Evolutionary conservation across 2,113 vertebrate genomes (phyloP), one percentile per base, ranked within the genome.

Genomic region (Nothoprocta pentlandii): DNA sequence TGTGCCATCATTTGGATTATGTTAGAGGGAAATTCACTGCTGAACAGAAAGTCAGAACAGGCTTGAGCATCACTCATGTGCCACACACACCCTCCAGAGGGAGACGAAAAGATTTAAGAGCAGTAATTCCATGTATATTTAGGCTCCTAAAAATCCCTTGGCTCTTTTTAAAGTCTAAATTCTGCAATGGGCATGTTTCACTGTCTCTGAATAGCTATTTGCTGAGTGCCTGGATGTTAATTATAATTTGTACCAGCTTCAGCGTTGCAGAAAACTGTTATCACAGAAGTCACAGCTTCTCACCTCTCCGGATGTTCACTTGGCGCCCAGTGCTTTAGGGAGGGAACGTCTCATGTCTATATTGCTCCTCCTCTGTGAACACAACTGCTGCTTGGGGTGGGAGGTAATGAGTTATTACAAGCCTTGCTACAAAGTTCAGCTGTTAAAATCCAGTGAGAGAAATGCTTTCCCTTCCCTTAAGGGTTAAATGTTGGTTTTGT

Each of bases 201-300:
- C 51, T 54, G 34, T 42, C 34, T 80, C 64, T 87, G 91, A 95
- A 83, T 80, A 96, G 95, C 88, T 95, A 92, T 92, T 94, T 94
- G 87, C 74, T 51, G 41, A 80, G 62, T 80, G 93, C 94, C 85
- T 95, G 69, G 90, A 93, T 80, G 93, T 94, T 95, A 88, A 93
- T 91, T 92, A 56, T 66, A 39, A 75, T 36, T 83, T 25, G n/a
- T 78, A 90, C 42, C 4, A 3, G 69, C 39, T 86, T 93, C 85
- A 61, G 42, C 64, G 73, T 59, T 85, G 87, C 84, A 94, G 69
- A 89, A 64, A 89, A 92, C 89, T 58, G 68, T 66, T 88, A 62
- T 49, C 49, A 49, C 49, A 49, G 21, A 49, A 80, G 0, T 78
- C 41, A 7, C 39, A 61, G 3, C 47, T 80, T 92, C 32, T 19